Base-by-base conservation (phyloP, 2,888 invertebrate genomes). In the Pammene aurita region DNA sequence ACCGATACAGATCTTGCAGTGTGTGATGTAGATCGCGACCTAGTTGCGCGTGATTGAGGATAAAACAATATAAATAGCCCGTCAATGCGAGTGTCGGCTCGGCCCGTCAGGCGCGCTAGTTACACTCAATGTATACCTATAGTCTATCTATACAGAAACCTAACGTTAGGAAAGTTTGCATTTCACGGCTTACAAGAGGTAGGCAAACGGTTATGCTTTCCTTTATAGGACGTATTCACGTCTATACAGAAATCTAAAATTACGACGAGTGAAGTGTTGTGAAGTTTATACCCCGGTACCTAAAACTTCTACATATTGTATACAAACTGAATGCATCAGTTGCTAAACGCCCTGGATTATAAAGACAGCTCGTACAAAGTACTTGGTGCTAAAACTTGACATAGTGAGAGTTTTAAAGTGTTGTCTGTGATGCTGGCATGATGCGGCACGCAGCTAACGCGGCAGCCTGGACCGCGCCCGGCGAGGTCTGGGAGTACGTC, bases 401-500 rank as follows among this genome's bases (percentile, higher is more conserved):
- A 52, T 14, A 14, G 54, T 34, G 54, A 34, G 7, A 34, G n/a
- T 54, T 18, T 34, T 7, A 13, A 62, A 70, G 66, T 41, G 62
- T 72, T 80, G 80, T 84, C 13, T 80, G 92, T 87, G 81, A 86
- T 88, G 89, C 73, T 81, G 93, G 90, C 87, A 93, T 88, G 93
- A 93, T 89, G 92, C 90, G 87, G 86, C 93, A 90, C 87, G 88
- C 84, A 75, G 89, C 89, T 72, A 88, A 82, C 72, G 84, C 89
- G 75, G 84, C 87, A 73, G 86, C 90, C 77, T 93, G 87, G 93
- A 90, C 87, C 76, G 93, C 85, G 82, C 94, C 94, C 76, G 94
- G 94, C 76, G 94, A 94, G 78, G 93, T 94, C 76, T 95, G 95
- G 95, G 95, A 95, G 87, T 94, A 94, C 82, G 94, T 95, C 84